Evolutionary conservation across 2,797 vertebrate genomes (phyloP), one percentile per base, ranked within the genome.

Genomic region (Artibeus lituratus): DNA sequence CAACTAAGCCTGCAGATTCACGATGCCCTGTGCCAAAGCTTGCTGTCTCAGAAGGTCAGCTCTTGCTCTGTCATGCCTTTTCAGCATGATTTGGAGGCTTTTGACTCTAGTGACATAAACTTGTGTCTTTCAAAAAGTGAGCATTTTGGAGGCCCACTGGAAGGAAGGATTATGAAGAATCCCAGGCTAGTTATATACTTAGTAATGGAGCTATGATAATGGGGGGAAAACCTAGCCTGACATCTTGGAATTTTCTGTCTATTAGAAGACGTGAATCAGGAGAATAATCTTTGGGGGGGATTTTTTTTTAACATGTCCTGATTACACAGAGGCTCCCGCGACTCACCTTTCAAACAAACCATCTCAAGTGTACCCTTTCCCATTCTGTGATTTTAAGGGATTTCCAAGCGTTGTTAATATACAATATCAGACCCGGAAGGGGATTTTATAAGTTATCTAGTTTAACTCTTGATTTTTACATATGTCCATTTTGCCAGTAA

Each of bases 311-410:
- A 37, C 12, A 72, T 21, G 57, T 78, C 10, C 77, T 85, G 11
- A 87, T 91, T 87, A 59, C 53, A 49, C 12, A 80, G 39, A 87
- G 69, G 24, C 44, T 81, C n/a, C 47, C 57, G 53, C 81, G 44
- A 86, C 37, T 87, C 39, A 42, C 59, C 70, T 86, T 97, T 92
- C 26, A 91, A 78, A 78, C 65, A 62, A 78, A 55, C 37, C 55
- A 80, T 81, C 73, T 78, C 67, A 90, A 81, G 47, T 87, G 29
- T n/a, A 88, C 18, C 26, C n/a, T 89, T 72, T 95, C 93, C 47
- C 84, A 90, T 93, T 91, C 92, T 94, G 90, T 87, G 94, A 85
- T 94, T 96, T 96, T 94, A 94, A 97, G 94, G 70, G 85, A 87
- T 93, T 95, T 95, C 90, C 87, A 94, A 37, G 39, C 65, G 26